Conservation (phyloP, 2,113 vertebrate genomes). For the Plecturocebus donacophilus region DNA sequence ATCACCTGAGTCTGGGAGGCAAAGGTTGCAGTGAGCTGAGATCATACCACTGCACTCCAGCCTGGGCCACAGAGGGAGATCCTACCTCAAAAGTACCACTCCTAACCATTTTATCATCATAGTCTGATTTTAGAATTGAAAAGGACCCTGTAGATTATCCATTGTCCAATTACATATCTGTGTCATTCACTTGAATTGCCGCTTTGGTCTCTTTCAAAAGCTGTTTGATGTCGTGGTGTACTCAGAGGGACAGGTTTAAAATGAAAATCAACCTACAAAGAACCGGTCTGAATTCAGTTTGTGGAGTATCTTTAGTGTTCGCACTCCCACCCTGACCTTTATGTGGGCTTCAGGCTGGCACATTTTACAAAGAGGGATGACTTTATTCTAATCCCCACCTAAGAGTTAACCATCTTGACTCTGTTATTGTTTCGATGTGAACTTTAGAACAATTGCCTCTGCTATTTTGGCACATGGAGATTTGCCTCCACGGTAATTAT, state of each 20-base stretch:
- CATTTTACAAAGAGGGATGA: neutral
- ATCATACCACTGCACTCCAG: too few relatives aligned
- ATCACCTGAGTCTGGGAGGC: too few relatives aligned
- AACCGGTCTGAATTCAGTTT: neutral
- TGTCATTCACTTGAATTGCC: neutral
- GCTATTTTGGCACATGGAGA: slow-evolving; percentile 74
- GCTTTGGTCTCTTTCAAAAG: neutral
- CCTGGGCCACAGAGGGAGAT: too few relatives aligned
- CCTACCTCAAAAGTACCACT: too few relatives aligned
- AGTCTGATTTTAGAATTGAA: neutral
- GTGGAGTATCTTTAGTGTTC: neutral
- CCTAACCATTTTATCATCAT: neutral
- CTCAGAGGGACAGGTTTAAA: neutral
- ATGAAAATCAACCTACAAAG: slow-evolving; percentile 1
- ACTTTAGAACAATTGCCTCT: slow-evolving; percentile 73
- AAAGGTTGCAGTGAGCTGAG: too few relatives aligned
- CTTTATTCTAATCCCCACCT: slow-evolving; percentile 60
- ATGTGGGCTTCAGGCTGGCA: neutral
- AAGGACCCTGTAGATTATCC: neutral
- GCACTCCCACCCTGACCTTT: slow-evolving; percentile 34
- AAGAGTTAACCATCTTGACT: slow-evolving; percentile 33
- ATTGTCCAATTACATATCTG: neutral
- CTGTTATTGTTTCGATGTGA: slow-evolving; percentile 46
- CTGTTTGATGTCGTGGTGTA: neutral
- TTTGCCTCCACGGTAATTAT: slow-evolving; percentile 75